Conservation (phyloP, 2,797 vertebrate genomes). For the Cossypha caffra region DNA sequence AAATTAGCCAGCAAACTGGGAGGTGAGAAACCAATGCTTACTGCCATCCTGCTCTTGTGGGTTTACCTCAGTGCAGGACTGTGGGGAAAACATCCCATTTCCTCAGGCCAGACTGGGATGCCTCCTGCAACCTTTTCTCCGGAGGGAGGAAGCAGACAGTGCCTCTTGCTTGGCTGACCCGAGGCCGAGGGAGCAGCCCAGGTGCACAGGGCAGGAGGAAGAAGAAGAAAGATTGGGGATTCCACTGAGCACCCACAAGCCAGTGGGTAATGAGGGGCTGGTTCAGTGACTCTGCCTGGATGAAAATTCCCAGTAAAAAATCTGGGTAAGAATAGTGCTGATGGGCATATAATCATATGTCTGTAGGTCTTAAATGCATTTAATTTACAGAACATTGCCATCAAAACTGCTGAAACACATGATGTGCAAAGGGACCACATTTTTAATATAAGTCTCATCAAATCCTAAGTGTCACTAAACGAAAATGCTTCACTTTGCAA, state of each 20-base stretch:
- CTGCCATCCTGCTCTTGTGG: neutral
- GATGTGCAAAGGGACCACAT: neutral
- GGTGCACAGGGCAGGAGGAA: neutral
- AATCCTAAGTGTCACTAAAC: neutral
- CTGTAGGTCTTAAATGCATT: neutral
- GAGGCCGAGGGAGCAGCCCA: neutral
- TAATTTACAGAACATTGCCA: neutral
- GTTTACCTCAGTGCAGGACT: neutral
- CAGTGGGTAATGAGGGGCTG: neutral
- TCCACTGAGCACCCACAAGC: fast-evolving
- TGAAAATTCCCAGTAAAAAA: neutral
- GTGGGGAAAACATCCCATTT: neutral
- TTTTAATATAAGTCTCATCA: neutral
- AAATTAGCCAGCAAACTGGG: neutral
- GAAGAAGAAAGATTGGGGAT: neutral
- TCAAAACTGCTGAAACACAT: fast-evolving
- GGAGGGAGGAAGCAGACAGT: neutral
- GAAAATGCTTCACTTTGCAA: neutral
- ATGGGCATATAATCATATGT: fast-evolving
- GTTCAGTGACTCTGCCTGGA: neutral
- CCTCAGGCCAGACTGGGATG: neutral
- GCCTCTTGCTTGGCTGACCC: neutral
- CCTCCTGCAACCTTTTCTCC: neutral
- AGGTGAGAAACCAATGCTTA: neutral
- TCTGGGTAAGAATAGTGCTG: neutral